Base-by-base conservation (phyloP, 2,888 invertebrate species). In the Axea sp. region DNA sequence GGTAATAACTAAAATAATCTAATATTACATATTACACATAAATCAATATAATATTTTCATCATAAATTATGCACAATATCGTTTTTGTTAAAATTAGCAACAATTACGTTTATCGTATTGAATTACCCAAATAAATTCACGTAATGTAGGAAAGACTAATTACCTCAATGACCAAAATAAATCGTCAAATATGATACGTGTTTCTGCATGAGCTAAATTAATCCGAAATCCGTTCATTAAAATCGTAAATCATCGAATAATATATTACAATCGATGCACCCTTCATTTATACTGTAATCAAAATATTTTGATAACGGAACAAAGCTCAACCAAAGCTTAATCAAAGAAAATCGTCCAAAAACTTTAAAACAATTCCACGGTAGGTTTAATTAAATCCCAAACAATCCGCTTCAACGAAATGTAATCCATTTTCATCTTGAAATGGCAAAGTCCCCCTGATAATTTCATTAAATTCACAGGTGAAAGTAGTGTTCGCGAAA, bases 321-420 rank as follows among this genome's bases (percentile, higher is more conserved):
- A 15, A 55, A 45, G 37, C 30, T 53, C 7, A 11, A 9, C 0
- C 5, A 28, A 6, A 31, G 9, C 26, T 22, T 51, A 51, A 41
- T 45, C 45, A 65, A 35, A 53, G 24, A 22, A 30, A 39, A 15
- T 3, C 35, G 35, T 3, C 14, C 19, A 19, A 30, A 35, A 15
- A 37, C 28, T 53, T 28, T 33, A 5, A n/a, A 47, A 30, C 39
- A 45, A 30, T 65, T 55, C 41, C n/a, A 9, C 15, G 1, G 12
- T n/a, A 11, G 51, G 1, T 49, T 67, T 67, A 59, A 67, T 67
- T 67, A 67, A 67, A 47, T 30, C 47, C 28, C 45, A 39, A 49
- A 57, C 57, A 59, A 24, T n/a, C 15, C 19, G 28, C 9, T 12
- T 31, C 30, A 26, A 2, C 31, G n/a, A 31, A 41, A 31, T 31